Base-by-base conservation (phyloP, 2,888 invertebrate genomes). In the Poecilus cupreus region DNA sequence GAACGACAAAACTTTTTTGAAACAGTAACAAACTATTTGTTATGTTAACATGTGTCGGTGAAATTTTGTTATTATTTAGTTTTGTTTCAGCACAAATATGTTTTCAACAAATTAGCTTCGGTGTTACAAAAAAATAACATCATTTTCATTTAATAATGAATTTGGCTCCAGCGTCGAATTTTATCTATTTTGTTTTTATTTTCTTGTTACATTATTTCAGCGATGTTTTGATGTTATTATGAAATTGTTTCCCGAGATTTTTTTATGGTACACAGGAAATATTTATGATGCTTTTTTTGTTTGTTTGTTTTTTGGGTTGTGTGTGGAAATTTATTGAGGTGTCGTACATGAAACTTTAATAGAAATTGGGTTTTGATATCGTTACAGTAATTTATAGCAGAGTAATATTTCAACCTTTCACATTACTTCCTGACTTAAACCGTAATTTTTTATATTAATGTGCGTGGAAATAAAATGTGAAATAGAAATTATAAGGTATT, bases 141-240 rank as follows among this genome's bases (percentile, higher is more conserved):
- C 26, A n/a, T 13, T 57, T 60, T 60, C 60, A 60, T 60, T 60
- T 26, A n/a, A 13, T 60, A 60, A 60, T 60, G 60, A 60, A 54
- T 26, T 60, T 60, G 60, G 60, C 60, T 32, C 32, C 13, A 22
- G 68, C 39, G 39, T 43, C 11, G 11, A 18, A 37, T 39, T 68
- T 64, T 57, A 16, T 39, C 39, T 5, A 13, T 39, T 39, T 37
- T 64, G 32, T 64, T 60, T 60, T 60, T 60, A 26, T 60, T 60
- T 43, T 26, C 24, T 60, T 60, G 60, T 60, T 24, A 60, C 60
- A 24, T 54, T 60, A 26, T 60, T 60, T 60, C 60, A 60, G 60
- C 26, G 60, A 60, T 60, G 46, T 75, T 75, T 75, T 49, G 24
- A 75, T 75, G 49, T 49, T 75, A 75, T 75, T 75, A 49, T 51